Conservation (phyloP, 2,797 vertebrate genomes). For the Columba guinea region DNA sequence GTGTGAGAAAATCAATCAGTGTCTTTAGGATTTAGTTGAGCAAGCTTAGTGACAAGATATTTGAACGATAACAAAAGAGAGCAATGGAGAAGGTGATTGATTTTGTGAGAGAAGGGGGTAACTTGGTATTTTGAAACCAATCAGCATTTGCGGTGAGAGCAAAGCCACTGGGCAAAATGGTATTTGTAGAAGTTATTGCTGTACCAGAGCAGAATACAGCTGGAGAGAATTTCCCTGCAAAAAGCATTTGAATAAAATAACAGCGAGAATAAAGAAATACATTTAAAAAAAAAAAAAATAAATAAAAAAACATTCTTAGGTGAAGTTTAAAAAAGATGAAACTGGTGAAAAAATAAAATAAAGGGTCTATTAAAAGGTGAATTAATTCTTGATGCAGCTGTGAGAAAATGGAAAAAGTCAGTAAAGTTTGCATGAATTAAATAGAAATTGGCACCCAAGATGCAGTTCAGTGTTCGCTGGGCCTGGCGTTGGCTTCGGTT, state of each 20-base stretch:
- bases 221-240: background rate
- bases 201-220: background rate
- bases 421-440: background rate
- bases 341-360: background rate
- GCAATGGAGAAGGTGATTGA: background rate
- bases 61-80: background rate
- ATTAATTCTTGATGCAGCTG: constrained; percentile 27
- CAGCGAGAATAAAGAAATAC: background rate
- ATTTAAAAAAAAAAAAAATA: background rate
- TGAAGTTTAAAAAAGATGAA: background rate
- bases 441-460: background rate
- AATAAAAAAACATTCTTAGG: background rate
- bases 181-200: background rate
- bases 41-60: background rate
- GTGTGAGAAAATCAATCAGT: background rate
- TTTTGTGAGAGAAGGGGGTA: background rate
- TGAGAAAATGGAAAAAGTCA: background rate
- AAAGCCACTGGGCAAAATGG: background rate
- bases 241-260: background rate
- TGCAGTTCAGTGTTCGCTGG: background rate
- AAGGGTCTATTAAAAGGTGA: background rate
- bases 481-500: background rate
- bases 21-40: background rate
- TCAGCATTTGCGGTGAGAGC: background rate
- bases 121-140: background rate